phyloP scores from a whole-genome alignment of 2,797 vertebrate genomes.

The Erethizon dorsatum region DNA sequence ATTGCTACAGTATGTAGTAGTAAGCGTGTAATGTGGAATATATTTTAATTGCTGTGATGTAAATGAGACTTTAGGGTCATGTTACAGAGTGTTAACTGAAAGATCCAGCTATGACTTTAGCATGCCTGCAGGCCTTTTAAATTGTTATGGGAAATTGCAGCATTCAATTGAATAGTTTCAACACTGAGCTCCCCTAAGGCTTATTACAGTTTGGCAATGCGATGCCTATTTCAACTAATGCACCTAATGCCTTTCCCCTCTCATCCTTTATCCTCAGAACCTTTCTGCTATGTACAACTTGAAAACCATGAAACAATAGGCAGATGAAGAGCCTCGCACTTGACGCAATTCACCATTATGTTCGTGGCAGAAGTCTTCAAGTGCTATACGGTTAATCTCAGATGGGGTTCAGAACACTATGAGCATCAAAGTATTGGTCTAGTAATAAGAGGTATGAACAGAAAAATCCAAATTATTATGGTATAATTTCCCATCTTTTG shows the following conservation, averaged over 20 bases:
- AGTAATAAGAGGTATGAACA: not conserved
- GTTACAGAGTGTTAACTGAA: constrained; percentile 86
- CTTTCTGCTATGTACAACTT: constrained; percentile 53
- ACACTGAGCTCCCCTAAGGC: constrained; percentile 81
- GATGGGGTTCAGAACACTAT: not conserved
- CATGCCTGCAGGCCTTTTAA: constrained; percentile 87
- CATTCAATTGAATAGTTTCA: constrained; percentile 86
- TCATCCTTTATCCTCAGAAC: constrained; percentile 53
- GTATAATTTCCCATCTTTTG: not conserved
- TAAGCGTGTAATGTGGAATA: constrained; percentile 77
- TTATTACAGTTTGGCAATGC: constrained; percentile 85
- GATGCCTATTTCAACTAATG: constrained; percentile 80
- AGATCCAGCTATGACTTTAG: constrained; percentile 84
- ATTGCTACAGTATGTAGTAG: constrained; percentile 35
- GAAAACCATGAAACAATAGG: constrained; percentile 52
- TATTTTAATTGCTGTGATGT: constrained; percentile 88
- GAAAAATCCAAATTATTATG: constrained; percentile 20
- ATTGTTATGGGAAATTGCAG: constrained; percentile 86
- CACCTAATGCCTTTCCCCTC: constrained; percentile 58
- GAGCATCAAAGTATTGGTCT: not conserved
- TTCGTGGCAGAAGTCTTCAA: not conserved
- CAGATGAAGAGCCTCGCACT: not conserved
- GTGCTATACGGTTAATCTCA: not conserved
- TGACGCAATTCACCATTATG: not conserved
- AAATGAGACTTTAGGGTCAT: constrained; percentile 87